A percentile compares a stretch with the other conserved stretches of the same genome.
Conservation (phyloP, 2,888 invertebrate species). For the Metopia argyrocephala region DNA sequence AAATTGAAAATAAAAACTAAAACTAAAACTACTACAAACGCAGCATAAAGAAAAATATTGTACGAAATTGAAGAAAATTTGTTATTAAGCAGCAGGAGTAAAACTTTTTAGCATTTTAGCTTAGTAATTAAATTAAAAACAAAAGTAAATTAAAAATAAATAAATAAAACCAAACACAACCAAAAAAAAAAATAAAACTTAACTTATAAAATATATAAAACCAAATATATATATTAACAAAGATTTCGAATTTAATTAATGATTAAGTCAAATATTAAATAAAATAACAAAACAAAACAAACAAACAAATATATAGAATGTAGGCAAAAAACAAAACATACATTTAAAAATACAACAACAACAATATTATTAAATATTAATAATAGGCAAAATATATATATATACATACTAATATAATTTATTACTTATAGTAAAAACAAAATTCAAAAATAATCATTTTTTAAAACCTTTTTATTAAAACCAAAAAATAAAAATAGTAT, state of each 20-base stretch:
- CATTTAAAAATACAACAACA: slow-evolving; percentile 61
- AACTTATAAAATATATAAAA: slow-evolving; percentile 41
- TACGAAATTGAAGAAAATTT: slow-evolving; percentile 30
- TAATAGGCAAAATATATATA: slow-evolving; percentile 55
- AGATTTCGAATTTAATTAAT: slow-evolving; percentile 78
- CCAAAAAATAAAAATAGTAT: slow-evolving; percentile 48
- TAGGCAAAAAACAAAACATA: slow-evolving; percentile 50
- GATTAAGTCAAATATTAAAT: slow-evolving; percentile 71
- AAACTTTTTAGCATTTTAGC: slow-evolving; percentile 68
- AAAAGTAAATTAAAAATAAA: slow-evolving; percentile 71
- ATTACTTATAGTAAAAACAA: slow-evolving; percentile 42
- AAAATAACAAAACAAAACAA: slow-evolving; percentile 42
- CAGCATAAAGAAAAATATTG: slow-evolving; percentile 63
- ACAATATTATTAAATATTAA: slow-evolving; percentile 66
- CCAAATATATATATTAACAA: slow-evolving; percentile 73
- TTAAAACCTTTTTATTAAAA: slow-evolving; percentile 63
- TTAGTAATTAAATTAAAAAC: slow-evolving; percentile 65
- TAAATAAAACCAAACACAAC: slow-evolving; percentile 74
- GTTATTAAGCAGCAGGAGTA: slow-evolving; percentile 62
- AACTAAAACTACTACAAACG: slow-evolving; percentile 66
- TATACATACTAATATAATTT: slow-evolving; percentile 42
- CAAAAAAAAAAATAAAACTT: slow-evolving; percentile 67
- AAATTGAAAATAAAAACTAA: slow-evolving; percentile 65
- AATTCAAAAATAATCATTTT: slow-evolving; percentile 44
- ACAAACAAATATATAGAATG: slow-evolving; percentile 56